Base-by-base conservation (phyloP, 2,113 vertebrate species). In the Percopsis transmontana region DNA sequence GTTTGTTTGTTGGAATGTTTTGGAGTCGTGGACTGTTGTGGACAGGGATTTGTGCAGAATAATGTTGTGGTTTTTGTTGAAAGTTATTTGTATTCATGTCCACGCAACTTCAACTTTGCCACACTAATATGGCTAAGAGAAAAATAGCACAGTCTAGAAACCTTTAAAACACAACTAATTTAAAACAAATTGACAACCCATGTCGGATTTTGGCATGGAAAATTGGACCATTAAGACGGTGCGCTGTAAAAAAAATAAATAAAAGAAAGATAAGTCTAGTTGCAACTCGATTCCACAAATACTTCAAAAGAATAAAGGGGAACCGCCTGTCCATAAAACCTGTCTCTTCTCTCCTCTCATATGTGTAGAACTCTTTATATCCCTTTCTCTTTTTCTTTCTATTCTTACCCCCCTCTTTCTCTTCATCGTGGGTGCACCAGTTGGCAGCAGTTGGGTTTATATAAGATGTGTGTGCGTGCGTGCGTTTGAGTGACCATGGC, bases 391-490 rank as follows among this genome's bases (percentile, higher is more conserved):
- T 7, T 3, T 8, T 14, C n/a, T 58, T 12, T 56, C 7, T 56
- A 40, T 64, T 21, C 15, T 45, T 58, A 14, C 39, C 18, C 14
- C 27, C 44, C 58, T 59, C 21, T 18, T 40, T 70, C 18, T 69
- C 20, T 60, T 39, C 56, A 33, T 42, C 27, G 55, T 21, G n/a
- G 14, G 3, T 69, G 15, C 44, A 66, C 27, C 23, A 70, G 48
- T 58, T 72, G 76, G 68, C 72, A 78, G 70, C 51, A 7, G 11
- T 51, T 52, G 50, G 21, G 21, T 65, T 84, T 84, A 87, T 70
- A 62, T 80, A 85, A 87, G 41, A 11, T n/a, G 18, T 71, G 70
- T 50, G 62, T 45, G 39, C 21, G 54, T 62, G 72, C 51, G 53
- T 66, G 66, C 54, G 27, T 33, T 54, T 62, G 45, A 62, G 63